Conservation (phyloP, 2,113 vertebrate genomes). For the Neodontobutis hainanensis region DNA sequence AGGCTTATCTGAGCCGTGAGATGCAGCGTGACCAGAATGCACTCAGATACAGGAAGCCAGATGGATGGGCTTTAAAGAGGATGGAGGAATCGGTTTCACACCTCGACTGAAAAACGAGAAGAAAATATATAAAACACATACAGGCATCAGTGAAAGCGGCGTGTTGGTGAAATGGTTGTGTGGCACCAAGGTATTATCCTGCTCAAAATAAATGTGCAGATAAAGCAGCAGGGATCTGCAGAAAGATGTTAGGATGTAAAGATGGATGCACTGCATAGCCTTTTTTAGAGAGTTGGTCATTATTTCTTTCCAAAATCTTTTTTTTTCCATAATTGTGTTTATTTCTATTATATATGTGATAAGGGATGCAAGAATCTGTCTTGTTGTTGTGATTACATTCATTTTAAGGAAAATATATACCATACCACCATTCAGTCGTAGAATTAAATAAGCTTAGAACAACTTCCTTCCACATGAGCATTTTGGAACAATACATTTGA, state of each 20-base stretch:
- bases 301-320: background rate
- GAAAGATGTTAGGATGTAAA: conserved; percentile 25
- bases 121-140: background rate
- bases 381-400: no score
- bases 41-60: conserved; percentile 28
- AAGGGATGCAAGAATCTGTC: no score
- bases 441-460: no score
- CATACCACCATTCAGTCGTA: no score
- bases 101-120: conserved; percentile 19
- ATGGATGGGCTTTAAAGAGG: conserved; percentile 33
- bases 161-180: conserved; percentile 25
- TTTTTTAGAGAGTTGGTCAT: background rate
- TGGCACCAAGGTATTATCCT: conserved; percentile 32
- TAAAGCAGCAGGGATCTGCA: conserved; percentile 27
- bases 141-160: conserved; percentile 16
- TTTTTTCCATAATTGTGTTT: no score
- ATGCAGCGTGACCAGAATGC: conserved; percentile 13
- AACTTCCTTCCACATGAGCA: no score
- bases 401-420: no score
- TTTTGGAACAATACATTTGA: no score
- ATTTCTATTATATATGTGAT: no score
- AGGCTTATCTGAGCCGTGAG: conserved; percentile 2
- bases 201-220: conserved; percentile 44
- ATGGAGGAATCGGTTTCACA: conserved; percentile 48
- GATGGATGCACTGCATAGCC: background rate